phyloP scores from a whole-genome alignment of 1,140 invertebrate genomes.

The Polypedilum vanderplanki region DNA sequence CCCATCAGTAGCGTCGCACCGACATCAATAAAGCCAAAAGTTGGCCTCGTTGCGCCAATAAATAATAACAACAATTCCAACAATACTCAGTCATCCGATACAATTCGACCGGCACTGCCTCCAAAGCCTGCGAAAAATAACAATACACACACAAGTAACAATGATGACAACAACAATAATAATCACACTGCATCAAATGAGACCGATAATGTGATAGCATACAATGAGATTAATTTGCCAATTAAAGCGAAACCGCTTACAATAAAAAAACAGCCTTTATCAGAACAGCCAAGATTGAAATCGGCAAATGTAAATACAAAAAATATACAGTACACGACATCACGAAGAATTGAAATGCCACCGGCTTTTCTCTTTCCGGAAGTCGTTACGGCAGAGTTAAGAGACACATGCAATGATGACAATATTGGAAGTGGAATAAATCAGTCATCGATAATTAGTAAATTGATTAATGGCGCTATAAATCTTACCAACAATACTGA shows the following conservation, averaged over 20 bases:
- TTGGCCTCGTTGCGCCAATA: slow-evolving; percentile 42
- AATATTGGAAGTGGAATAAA: slow-evolving; percentile 36
- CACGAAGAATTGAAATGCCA: slow-evolving; percentile 70
- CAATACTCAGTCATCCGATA: slow-evolving; percentile 41
- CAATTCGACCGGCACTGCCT: slow-evolving; percentile 59
- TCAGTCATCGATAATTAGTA: slow-evolving; percentile 24
- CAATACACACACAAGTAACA: slow-evolving; percentile 35
- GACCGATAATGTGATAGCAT: slow-evolving; percentile 36
- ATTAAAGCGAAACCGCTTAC: slow-evolving; percentile 74
- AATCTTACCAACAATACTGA: slow-evolving; percentile 26
- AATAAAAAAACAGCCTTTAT: slow-evolving; percentile 66
- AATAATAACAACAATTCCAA: slow-evolving; percentile 30
- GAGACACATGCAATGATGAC: slow-evolving; percentile 33
- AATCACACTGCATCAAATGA: background rate
- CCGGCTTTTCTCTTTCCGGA: slow-evolving; percentile 73
- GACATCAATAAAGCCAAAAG: slow-evolving; percentile 56
- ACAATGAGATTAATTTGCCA: slow-evolving; percentile 44
- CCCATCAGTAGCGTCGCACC: slow-evolving; percentile 77
- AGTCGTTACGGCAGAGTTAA: slow-evolving; percentile 48
- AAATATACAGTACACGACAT: slow-evolving; percentile 35
- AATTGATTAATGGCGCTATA: slow-evolving; percentile 22
- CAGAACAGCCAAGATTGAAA: slow-evolving; percentile 67
- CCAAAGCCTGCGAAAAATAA: slow-evolving; percentile 56
- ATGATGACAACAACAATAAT: slow-evolving; percentile 28
- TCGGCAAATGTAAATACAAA: slow-evolving; percentile 47